phyloP scores from a whole-genome alignment of 2,888 invertebrate genomes.

The Corbicula japonica region DNA sequence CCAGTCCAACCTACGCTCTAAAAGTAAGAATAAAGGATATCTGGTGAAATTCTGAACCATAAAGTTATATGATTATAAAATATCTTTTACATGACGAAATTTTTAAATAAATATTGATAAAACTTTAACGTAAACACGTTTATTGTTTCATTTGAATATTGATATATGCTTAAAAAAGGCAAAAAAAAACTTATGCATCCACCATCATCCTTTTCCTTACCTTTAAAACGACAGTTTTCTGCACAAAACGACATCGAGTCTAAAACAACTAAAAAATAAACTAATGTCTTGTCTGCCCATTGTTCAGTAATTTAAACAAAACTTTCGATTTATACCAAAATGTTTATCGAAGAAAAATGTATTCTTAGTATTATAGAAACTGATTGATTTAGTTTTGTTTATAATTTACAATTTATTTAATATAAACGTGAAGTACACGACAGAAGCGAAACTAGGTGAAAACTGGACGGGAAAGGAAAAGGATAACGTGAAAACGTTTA shows the following conservation, averaged over 20 bases:
- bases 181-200: slow-evolving; percentile 15
- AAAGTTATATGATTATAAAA: background rate
- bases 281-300: too few species aligned
- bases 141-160: background rate
- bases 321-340: too few species aligned
- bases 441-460: slow-evolving; percentile 6
- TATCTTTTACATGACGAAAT: background rate
- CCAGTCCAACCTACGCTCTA: slow-evolving; percentile 83
- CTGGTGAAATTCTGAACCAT: slow-evolving; percentile 50
- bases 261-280: too few species aligned
- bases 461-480: slow-evolving; percentile 59
- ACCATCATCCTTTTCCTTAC: slow-evolving; percentile 66
- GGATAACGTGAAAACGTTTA: slow-evolving; percentile 58
- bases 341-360: too few species aligned
- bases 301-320: too few species aligned
- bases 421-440: background rate
- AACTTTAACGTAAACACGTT: background rate
- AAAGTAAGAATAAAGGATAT: slow-evolving; percentile 77
- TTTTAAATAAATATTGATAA: background rate
- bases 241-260: too few species aligned
- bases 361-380: too few species aligned
- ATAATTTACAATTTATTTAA: background rate
- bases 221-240: too few species aligned
- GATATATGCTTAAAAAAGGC: background rate
- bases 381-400: too few species aligned